Percentiles rank a stretch among this genome's conserved stretches.
Evolutionary conservation across 2,113 vertebrate genomes (phyloP).

Genomic region (Rafetus swinhoei): DNA sequence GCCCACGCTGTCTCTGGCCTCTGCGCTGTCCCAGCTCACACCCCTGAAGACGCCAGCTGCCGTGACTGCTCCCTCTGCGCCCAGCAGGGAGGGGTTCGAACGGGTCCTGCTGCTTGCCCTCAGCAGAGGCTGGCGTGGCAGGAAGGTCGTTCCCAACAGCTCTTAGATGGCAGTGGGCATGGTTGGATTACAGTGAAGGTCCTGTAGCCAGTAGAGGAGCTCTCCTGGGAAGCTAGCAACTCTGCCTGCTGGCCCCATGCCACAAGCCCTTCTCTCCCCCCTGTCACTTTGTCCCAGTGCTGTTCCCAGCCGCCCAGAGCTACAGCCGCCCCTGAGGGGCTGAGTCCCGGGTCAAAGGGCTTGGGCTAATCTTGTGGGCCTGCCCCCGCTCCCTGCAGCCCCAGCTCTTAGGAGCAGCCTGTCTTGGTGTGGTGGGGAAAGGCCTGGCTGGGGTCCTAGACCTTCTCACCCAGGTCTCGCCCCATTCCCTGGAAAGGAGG

Average conservation of each 20-base stretch:
- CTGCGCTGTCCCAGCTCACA: not conserved
- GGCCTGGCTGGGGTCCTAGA: not conserved
- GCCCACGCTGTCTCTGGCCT: accelerated
- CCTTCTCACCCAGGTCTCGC: not conserved
- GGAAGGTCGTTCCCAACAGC: accelerated
- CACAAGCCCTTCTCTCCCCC: not conserved
- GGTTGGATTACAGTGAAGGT: not conserved
- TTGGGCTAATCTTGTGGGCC: not conserved
- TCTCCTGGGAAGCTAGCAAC: too few species aligned
- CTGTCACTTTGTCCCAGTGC: not conserved
- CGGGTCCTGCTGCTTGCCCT: not conserved
- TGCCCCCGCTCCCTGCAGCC: not conserved
- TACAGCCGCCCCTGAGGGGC: too few species aligned
- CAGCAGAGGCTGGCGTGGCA: not conserved
- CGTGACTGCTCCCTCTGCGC: not conserved
- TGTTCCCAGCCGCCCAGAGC: not conserved
- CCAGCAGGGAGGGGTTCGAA: not conserved
- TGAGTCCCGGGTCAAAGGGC: accelerated
- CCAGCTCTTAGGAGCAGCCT: accelerated
- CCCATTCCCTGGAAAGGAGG: not conserved
- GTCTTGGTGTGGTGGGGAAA: not conserved
- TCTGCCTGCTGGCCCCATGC: too few species aligned
- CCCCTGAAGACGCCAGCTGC: accelerated
- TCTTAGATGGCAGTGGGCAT: not conserved
- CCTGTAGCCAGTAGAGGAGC: not conserved